phyloP scores from a whole-genome alignment of 2,113 vertebrate species.

The Pongo abelii region DNA sequence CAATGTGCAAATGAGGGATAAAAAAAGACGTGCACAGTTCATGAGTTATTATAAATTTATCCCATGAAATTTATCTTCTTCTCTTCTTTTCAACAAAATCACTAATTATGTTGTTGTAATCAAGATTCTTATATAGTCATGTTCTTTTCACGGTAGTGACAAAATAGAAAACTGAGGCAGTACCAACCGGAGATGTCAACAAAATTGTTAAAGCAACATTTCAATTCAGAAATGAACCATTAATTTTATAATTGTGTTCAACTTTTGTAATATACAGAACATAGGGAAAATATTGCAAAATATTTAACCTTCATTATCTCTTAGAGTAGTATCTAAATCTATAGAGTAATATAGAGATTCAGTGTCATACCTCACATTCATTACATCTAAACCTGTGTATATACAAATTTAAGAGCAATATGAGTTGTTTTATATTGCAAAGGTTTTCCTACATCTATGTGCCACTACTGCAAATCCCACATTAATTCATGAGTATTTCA shows the following conservation, averaged over 20 bases:
- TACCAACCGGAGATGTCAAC: background rate
- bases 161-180: constrained; percentile 44
- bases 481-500: constrained; percentile 23
- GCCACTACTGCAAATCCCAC: background rate
- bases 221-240: constrained; percentile 40
- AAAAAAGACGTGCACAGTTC: background rate
- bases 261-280: background rate
- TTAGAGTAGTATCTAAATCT: background rate
- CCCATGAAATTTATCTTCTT: constrained; percentile 34
- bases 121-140: background rate
- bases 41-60: background rate
- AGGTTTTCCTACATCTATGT: background rate
- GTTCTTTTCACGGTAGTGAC: background rate
- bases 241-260: background rate
- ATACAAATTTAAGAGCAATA: constrained; percentile 8
- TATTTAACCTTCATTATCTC: constrained; percentile 13
- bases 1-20: background rate
- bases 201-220: background rate
- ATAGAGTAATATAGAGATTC: background rate
- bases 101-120: background rate
- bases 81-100: constrained; percentile 24
- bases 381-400: background rate
- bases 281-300: background rate
- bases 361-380: background rate
- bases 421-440: background rate